A percentile compares a stretch with the other conserved stretches of the same genome.
phyloP scores from a whole-genome alignment of 1,140 invertebrate species.

The Medauroidea extradentata region DNA sequence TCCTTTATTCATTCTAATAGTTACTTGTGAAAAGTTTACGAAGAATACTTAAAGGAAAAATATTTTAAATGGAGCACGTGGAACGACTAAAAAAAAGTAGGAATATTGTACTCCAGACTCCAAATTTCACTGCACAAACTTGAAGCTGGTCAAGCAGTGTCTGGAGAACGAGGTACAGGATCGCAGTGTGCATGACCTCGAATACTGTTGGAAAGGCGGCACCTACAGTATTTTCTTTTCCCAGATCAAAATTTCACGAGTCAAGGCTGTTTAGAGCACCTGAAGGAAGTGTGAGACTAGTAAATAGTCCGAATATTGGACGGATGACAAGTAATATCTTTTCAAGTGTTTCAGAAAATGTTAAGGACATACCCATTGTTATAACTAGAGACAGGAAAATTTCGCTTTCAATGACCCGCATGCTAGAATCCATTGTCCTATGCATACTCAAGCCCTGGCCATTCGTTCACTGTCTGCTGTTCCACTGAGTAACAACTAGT shows the following conservation, averaged over 20 bases:
- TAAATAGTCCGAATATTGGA: constrained; percentile 6
- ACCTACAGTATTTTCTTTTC: constrained; percentile 34
- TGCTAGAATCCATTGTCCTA: too few species aligned
- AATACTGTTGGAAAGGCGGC: constrained; percentile 29
- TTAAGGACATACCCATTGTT: constrained; percentile 24
- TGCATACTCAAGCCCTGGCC: too few species aligned
- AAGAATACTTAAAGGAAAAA: background rate
- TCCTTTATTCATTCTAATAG: too few species aligned
- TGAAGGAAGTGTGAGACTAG: constrained; percentile 18
- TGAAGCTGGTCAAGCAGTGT: constrained; percentile 29
- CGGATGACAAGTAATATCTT: constrained; percentile 15
- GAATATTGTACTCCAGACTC: constrained; percentile 40
- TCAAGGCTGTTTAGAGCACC: constrained; percentile 30
- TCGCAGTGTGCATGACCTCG: constrained; percentile 24
- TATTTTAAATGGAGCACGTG: background rate
- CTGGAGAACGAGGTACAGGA: constrained; percentile 27
- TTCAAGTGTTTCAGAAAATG: constrained; percentile 24
- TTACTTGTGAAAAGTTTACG: background rate
- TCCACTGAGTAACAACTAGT: too few species aligned
- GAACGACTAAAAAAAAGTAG: constrained; percentile 40
- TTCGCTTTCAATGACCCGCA: constrained; percentile 36
- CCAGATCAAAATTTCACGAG: constrained; percentile 27
- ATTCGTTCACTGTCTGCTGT: too few species aligned
- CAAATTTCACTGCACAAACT: constrained; percentile 35
- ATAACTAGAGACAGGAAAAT: constrained; percentile 32